Evolutionary conservation across 1,140 invertebrate species (phyloP).

Genomic region (Carposina sasakii): DNA sequence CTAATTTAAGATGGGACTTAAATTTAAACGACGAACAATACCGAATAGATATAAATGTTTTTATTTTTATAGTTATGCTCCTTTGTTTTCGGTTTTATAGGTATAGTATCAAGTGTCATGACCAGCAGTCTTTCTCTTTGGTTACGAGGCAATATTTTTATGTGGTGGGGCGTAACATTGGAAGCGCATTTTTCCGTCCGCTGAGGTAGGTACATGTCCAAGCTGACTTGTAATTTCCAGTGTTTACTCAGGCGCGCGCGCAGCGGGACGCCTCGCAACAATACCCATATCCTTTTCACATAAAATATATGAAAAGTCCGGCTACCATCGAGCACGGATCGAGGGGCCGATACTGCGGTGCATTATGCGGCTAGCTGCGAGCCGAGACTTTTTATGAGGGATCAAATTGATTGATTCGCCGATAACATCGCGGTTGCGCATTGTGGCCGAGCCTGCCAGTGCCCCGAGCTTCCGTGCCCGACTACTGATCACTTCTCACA

Average conservation of each 20-base stretch:
- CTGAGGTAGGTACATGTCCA: constrained; percentile 26
- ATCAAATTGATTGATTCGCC: constrained; percentile 70
- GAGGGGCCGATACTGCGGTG: constrained; percentile 49
- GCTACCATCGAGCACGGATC: constrained; percentile 57
- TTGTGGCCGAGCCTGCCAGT: constrained; percentile 32
- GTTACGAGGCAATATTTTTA: constrained; percentile 37
- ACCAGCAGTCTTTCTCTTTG: constrained; percentile 2
- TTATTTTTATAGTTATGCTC: no score
- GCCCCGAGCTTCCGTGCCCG: constrained; percentile 22
- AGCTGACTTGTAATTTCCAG: constrained; percentile 67
- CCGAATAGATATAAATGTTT: no score
- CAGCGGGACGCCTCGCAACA: constrained; percentile 60
- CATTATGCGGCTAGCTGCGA: constrained; percentile 55
- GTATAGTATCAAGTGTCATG: constrained; percentile 14
- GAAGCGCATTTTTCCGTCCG: constrained; percentile 50
- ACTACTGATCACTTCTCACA: constrained; percentile 46
- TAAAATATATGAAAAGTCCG: constrained; percentile 69
- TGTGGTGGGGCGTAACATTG: constrained; percentile 63
- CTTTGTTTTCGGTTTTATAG: no score
- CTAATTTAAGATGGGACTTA: no score
- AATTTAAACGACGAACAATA: no score
- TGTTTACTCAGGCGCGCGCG: constrained; percentile 56
- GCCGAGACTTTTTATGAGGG: constrained; percentile 66
- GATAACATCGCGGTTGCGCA: constrained; percentile 59
- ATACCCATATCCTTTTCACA: constrained; percentile 70